Conservation (phyloP, 2,113 vertebrate genomes). For the Leptodactylus fuscus region DNA sequence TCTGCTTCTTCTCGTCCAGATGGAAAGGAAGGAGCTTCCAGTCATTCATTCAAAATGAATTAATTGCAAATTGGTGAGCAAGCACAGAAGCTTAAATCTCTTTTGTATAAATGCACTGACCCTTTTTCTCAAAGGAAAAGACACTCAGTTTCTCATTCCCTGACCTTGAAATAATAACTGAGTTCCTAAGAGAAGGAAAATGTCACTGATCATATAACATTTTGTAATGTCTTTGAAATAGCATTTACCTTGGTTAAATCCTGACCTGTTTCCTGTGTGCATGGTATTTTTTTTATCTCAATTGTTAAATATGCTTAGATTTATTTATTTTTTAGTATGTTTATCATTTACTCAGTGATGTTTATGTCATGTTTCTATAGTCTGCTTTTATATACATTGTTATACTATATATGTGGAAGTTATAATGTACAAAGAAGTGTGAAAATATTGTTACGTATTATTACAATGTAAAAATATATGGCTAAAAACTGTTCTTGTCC, state of each 20-base stretch:
- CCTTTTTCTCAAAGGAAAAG: slow-evolving; percentile 74
- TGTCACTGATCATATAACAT: slow-evolving; percentile 70
- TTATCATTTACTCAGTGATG: background rate
- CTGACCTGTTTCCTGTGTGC: slow-evolving; percentile 42
- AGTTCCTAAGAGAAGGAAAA: slow-evolving; percentile 77
- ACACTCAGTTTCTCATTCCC: slow-evolving; percentile 69
- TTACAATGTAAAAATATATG: too few relatives aligned
- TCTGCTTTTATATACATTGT: too few relatives aligned
- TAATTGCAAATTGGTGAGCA: slow-evolving; percentile 72
- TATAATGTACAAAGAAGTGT: too few relatives aligned
- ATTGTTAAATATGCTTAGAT: background rate
- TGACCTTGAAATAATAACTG: slow-evolving; percentile 75
- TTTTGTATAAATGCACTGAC: slow-evolving; percentile 79
- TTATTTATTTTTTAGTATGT: background rate
- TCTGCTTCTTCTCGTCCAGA: slow-evolving; percentile 72
- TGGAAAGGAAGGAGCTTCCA: slow-evolving; percentile 69
- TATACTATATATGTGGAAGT: too few relatives aligned
- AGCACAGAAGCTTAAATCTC: slow-evolving; percentile 74
- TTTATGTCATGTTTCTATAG: too few relatives aligned
- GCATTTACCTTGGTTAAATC: slow-evolving; percentile 68
- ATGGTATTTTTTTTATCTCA: background rate
- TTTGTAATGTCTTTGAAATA: slow-evolving; percentile 63
- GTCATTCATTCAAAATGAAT: slow-evolving; percentile 77
- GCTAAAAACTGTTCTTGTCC: too few relatives aligned
- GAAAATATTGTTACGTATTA: too few relatives aligned